Evolutionary conservation across 2,797 vertebrate genomes (phyloP), one percentile per base, ranked within the genome.

Genomic region (Danionella dracula): DNA sequence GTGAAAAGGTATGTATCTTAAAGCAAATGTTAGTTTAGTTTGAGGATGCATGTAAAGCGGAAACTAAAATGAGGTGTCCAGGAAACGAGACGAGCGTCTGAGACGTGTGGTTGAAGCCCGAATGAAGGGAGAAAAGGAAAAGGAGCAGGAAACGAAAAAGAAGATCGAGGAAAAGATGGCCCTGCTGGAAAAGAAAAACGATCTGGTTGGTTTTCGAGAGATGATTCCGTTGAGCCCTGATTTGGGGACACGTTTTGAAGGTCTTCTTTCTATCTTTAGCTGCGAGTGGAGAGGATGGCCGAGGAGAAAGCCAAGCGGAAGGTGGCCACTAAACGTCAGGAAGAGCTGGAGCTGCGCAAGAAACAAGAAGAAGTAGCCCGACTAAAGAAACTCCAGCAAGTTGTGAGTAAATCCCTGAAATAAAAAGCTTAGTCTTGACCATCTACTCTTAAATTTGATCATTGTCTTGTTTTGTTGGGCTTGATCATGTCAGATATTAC

Each of bases 71-170:
- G n/a, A 29, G 45, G 21, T 3, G 23, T 46, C 54, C 41, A 99
- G 95, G 83, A 97, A 93, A 78, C 84, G 92, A 4, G 96, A 97
- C 5, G 94, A 96, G 75, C 90, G 94, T 20, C 79, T 93, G 23
- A 91, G 79, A n/a, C 90, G 91, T 68, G 95, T 94, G 0, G 75
- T 90, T 51, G 95, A 94, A 79, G 92, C 93, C 62, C 92, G 94
- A 53, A 93, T 93, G 49, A 90, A 94, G 4, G 89, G 90, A 4
- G 94, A 96, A 37, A 76, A 76, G 12, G 93, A 93, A 72, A 87
- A 87, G 66, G 93, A 94, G 56, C 91, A 91, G 5, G 92, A 99
- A 73, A 98, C 95, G 88, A 99, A 94, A 61, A 98, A 92, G 76
- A 90, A 92, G 68, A 84, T 94, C 15, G 93, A 93, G 60, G 93